A percentile compares a stretch with the other conserved stretches of the same genome.
phyloP scores from a whole-genome alignment of 53 echinoderm and acorn worm genomes.

The Hippasteria phrygiana region DNA sequence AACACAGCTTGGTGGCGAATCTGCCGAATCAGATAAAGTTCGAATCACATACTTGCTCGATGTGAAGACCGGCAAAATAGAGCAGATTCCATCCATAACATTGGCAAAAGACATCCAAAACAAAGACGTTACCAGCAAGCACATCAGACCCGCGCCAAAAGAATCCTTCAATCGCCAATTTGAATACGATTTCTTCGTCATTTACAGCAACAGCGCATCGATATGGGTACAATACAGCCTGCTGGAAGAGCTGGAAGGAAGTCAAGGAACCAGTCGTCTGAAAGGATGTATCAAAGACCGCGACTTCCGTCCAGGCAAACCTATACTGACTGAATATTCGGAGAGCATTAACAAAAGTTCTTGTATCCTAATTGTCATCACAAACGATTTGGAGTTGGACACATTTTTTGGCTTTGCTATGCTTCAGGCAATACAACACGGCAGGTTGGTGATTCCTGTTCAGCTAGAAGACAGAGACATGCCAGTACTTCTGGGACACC shows the following conservation, averaged over 20 bases:
- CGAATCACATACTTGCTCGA: background rate
- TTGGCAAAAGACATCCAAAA: background rate
- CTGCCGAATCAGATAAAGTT: background rate
- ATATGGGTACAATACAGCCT: background rate
- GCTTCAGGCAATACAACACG: background rate
- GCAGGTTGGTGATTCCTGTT: constrained; percentile 31
- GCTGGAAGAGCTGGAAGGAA: constrained; percentile 34
- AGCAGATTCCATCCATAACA: background rate
- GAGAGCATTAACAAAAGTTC: constrained; percentile 11
- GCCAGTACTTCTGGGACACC: background rate
- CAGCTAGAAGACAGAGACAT: background rate
- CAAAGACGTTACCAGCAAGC: background rate
- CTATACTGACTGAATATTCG: background rate
- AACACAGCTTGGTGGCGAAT: background rate
- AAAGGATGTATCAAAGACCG: constrained; percentile 46
- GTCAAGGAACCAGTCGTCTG: background rate
- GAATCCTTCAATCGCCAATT: too few species aligned
- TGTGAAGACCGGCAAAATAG: background rate
- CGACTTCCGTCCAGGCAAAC: constrained; percentile 1
- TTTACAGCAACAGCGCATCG: too few species aligned
- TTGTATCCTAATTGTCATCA: background rate
- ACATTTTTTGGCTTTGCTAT: background rate
- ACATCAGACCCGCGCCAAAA: too few species aligned
- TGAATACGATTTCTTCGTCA: too few species aligned
- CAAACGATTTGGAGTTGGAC: background rate